Conservation (phyloP, 2,113 vertebrate species). For the Macrotis lagotis region DNA sequence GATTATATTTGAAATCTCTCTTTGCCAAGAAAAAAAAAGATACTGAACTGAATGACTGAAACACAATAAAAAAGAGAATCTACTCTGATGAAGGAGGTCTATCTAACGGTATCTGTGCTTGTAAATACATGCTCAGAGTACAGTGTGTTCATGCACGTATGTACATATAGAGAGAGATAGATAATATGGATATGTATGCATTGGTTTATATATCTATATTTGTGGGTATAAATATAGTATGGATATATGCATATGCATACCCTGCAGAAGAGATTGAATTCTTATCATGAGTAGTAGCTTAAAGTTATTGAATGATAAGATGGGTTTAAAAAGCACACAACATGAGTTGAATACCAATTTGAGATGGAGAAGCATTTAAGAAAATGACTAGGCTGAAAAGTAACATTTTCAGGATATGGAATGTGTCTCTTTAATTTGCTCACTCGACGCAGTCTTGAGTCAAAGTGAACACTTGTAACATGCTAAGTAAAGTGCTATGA, state of each 20-base stretch:
- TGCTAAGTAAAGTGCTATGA: slow-evolving; percentile 8
- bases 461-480: slow-evolving; percentile 26
- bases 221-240: not conserved
- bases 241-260: not conserved
- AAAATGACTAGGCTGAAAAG: slow-evolving; percentile 14
- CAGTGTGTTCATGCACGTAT: slow-evolving; percentile 37
- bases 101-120: not conserved
- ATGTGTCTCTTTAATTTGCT: slow-evolving; percentile 59
- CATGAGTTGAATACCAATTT: slow-evolving; percentile 57
- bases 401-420: slow-evolving; percentile 28
- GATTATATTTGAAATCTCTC: slow-evolving; percentile 70
- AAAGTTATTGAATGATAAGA: slow-evolving; percentile 62
- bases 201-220: not conserved
- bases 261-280: slow-evolving; percentile 49
- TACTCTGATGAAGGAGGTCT: not conserved
- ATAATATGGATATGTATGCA: not conserved
- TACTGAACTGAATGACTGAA: slow-evolving; percentile 30
- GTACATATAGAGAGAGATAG: slow-evolving; percentile 36
- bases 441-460: not conserved
- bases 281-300: slow-evolving; percentile 58
- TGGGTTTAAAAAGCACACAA: slow-evolving; percentile 52
- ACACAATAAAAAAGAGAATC: slow-evolving; percentile 61
- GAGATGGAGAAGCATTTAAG: slow-evolving; percentile 37
- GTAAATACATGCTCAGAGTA: not conserved
- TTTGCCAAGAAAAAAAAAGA: slow-evolving; percentile 68